Base-by-base conservation (phyloP, 2,888 invertebrate genomes). In the Acanthacorydalis orientalis region DNA sequence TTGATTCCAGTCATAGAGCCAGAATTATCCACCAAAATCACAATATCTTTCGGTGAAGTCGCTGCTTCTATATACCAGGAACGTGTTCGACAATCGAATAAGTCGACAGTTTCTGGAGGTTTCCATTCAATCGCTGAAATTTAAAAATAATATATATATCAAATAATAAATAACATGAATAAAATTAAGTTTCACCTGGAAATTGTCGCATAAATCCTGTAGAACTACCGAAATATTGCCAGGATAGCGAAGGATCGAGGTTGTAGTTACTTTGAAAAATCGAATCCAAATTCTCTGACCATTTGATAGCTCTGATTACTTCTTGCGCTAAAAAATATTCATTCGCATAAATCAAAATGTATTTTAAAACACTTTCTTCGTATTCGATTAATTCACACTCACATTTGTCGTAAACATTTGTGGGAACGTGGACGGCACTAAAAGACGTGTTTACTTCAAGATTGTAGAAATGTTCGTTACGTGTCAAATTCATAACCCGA, bases 11-110 rank as follows among this genome's bases (percentile, higher is more conserved):
- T 75, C 80, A 81, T 80, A 11, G 78, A 78, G 10, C 82, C 81
- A 51, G 78, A 77, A 44, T 72, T 65, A 58, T 83, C 83, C 37
- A 82, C 67, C 53, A 83, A 62, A 47, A 83, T 77, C 23, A 83
- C 64, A 50, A 91, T 68, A 66, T 98, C 97, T 69, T 98, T 98
- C 1, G 97, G 92, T 61, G 92, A 93, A 8, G 93, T 89, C 9
- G 97, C 96, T 2, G 96, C 96, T 68, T 95, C 90, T 64, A 97
- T 92, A 65, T 90, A 98, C 96, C 96, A 96, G 46, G 86, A 85
- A 56, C 93, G 77, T 40, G 91, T 83, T 35, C 96, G 79, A 62
- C 92, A 95, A 67, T 98, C 97, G 65, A 89, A 97, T 51, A 96
- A 77, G 66, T 98, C 97, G 37, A 87, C 83, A 44, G 83, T 81